phyloP scores from a whole-genome alignment of 2,113 vertebrate genomes.

The Lipotes vexillifer region DNA sequence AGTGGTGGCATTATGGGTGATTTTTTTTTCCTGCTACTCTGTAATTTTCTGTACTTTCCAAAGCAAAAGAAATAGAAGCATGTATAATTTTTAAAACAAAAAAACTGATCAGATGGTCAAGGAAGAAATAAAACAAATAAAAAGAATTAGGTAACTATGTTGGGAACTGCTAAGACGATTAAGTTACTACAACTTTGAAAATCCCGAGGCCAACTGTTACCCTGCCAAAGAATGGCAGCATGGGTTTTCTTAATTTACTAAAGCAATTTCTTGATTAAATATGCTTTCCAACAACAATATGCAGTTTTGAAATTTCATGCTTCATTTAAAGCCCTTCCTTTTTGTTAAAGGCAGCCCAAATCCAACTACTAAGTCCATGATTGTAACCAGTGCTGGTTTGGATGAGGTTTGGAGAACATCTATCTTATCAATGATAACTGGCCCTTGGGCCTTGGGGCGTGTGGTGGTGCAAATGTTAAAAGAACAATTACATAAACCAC shows the following conservation, averaged over 20 bases:
- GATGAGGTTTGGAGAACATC: background rate
- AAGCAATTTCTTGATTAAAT: slow-evolving; percentile 49
- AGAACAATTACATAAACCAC: slow-evolving; percentile 34
- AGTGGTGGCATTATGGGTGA: background rate
- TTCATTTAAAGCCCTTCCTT: slow-evolving; percentile 1
- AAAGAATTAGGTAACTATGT: background rate
- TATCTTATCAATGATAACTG: background rate
- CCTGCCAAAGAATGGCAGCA: background rate
- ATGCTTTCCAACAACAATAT: slow-evolving; percentile 26
- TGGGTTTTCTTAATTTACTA: background rate
- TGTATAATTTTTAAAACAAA: background rate
- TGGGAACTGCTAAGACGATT: background rate
- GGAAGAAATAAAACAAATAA: background rate
- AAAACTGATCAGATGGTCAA: background rate
- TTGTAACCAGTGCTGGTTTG: background rate
- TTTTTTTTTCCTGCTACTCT: background rate
- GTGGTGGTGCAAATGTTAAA: background rate
- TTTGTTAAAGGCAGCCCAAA: background rate
- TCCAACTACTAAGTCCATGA: background rate
- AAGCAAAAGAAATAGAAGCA: background rate
- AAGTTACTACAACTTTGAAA: background rate
- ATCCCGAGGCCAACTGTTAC: background rate
- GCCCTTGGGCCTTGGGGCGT: background rate
- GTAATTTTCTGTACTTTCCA: background rate
- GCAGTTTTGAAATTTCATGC: slow-evolving; percentile 33